phyloP scores from a whole-genome alignment of 2,113 vertebrate genomes.

The Thryonomys swinderianus region DNA sequence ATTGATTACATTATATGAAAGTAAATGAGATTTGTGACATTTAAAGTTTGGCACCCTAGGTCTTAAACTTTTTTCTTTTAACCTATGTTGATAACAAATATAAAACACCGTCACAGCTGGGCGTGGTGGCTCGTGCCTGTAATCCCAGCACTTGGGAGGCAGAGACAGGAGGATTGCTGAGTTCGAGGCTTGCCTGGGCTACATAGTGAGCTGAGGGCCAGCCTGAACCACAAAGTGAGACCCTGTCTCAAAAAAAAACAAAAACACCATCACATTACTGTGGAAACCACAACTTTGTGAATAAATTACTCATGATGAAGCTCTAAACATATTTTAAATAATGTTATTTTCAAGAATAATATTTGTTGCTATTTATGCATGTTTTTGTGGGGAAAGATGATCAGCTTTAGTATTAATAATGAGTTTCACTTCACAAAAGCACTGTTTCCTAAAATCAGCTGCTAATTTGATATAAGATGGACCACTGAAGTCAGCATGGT shows the following conservation, averaged over 20 bases:
- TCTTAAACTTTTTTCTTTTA: background rate
- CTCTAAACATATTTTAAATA: background rate
- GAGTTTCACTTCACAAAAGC: conserved; percentile 30
- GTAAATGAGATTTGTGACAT: background rate
- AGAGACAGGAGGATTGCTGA: too few species aligned
- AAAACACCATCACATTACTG: background rate
- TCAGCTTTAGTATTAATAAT: background rate
- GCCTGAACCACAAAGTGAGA: too few species aligned
- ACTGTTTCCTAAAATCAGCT: conserved; percentile 6
- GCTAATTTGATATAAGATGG: background rate
- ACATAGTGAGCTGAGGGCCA: too few species aligned
- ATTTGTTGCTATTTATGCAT: background rate
- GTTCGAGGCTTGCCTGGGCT: too few species aligned
- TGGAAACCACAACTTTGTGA: background rate
- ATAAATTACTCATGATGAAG: background rate
- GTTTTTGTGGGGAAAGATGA: background rate
- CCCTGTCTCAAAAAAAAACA: too few species aligned
- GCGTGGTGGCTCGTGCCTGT: too few species aligned
- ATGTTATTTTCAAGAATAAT: background rate
- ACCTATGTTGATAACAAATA: background rate
- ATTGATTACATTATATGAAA: background rate
- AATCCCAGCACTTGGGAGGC: too few species aligned
- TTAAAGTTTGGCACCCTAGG: background rate
- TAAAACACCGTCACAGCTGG: background rate
- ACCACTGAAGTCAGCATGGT: background rate